Base-by-base conservation (phyloP, 37 sponge, comb jelly and placozoan genomes). In the Lycopodina hypogea region DNA sequence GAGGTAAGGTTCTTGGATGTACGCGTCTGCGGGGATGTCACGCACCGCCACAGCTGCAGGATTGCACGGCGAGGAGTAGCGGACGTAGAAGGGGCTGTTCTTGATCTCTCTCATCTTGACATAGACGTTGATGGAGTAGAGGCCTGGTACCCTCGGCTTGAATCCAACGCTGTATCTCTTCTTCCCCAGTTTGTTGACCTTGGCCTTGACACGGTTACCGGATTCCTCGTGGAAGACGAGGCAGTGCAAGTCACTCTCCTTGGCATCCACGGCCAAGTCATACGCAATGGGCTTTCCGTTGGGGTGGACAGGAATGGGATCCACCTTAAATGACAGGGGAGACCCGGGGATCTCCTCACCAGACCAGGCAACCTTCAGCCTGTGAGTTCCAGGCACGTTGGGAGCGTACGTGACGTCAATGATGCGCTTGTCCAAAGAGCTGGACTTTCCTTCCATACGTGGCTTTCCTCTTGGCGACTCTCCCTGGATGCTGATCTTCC, bases 341-440 rank as follows among this genome's bases (percentile, higher is more conserved):
- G 87, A 86, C 1, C 63, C 34, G 1, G 91, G 91, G 19, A 90
- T 83, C 40, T 22, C 53, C 52, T 79, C 87, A 30, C 80, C 61
- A 38, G 68, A 55, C 87, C 87, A 90, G 33, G 33, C 50, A 18
- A 90, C 45, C 37, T 78, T 48, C 42, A 82, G 52, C 1, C n/a
- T 78, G 79, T 90, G 87, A 29, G 58, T 67, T 1, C 91, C 91
- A 30, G 83, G 74, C 42, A 58, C 78, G 34, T 75, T 75, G 33
- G 91, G 87, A 2, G 71, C 73, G 71, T 86, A 90, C 40, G 34
- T 59, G 37, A 90, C 83, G 59, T 74, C 56, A 57, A 73, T 77
- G 53, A 77, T 78, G 30, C 80, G 79, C 19, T 11, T 29, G 35
- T 72, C 65, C n/a, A 57, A 65, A 17, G 35, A 18, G 7, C 30